These are phyloP conservation scores for Ptychadena robeensis DNA, from an alignment of 2,797 vertebrate genomes.

Conservation along the genomic window DNA sequence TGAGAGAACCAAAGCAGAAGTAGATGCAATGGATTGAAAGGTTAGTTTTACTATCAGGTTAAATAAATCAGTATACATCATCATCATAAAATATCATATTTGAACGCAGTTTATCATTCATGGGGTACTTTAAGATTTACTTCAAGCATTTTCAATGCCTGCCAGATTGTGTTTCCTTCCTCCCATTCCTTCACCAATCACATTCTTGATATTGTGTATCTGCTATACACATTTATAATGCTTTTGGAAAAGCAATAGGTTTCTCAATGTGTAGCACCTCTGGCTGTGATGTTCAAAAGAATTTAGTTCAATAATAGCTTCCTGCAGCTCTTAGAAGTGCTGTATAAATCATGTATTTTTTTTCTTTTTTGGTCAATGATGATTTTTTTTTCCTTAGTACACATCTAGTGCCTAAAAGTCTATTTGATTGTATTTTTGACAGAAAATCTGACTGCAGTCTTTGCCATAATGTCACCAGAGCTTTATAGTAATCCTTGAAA, in stretches of 20 bases:
- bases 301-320: conserved; percentile 56
- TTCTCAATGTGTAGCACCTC: neutral
- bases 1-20: conserved; percentile 64
- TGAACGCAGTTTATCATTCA: conserved; percentile 25
- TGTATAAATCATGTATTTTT: conserved; percentile 35
- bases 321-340: conserved; percentile 41
- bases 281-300: conserved; percentile 40
- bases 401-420: conserved; percentile 28
- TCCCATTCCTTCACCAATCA: conserved; percentile 44
- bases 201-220: conserved; percentile 16
- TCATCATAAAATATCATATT: conserved; percentile 8
- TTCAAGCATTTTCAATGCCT: conserved; percentile 31
- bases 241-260: conserved; percentile 23
- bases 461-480: conserved; percentile 31
- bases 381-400: conserved; percentile 20
- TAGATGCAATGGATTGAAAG: conserved; percentile 64
- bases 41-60: conserved; percentile 57
- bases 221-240: conserved; percentile 13
- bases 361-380: conserved; percentile 33
- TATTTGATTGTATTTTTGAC: conserved; percentile 50
- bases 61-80: conserved; percentile 54
- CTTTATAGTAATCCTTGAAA: conserved; percentile 43
- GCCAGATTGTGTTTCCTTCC: neutral
- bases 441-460: conserved; percentile 32
- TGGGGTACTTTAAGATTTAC: conserved; percentile 23